phyloP scores from a whole-genome alignment of 1,140 invertebrate genomes.

The Rhagoletis pomonella region DNA sequence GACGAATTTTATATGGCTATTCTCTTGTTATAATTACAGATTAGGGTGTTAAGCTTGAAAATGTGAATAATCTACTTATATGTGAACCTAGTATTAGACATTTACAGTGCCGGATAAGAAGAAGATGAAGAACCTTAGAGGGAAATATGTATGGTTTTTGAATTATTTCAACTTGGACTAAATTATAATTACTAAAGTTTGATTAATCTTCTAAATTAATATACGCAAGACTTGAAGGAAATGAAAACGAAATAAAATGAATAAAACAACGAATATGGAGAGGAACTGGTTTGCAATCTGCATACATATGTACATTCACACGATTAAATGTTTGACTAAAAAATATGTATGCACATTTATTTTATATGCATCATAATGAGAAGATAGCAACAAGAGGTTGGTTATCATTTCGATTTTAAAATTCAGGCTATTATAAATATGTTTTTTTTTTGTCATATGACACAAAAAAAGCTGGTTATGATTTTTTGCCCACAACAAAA shows the following conservation, averaged over 20 bases:
- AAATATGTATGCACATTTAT: background rate
- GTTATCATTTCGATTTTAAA: background rate
- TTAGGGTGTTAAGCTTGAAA: too few relatives aligned
- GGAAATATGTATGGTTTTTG: too few relatives aligned
- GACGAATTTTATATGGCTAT: too few relatives aligned
- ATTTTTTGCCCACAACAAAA: background rate
- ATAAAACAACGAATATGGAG: background rate
- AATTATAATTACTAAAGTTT: too few relatives aligned
- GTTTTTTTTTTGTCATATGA: background rate
- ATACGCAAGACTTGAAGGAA: background rate
- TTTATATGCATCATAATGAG: background rate
- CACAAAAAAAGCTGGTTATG: background rate
- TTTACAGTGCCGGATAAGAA: too few relatives aligned
- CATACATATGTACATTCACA: background rate
- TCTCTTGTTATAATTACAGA: too few relatives aligned
- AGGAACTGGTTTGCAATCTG: constrained; percentile 6
- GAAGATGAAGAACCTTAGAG: too few relatives aligned
- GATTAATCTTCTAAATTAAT: too few relatives aligned
- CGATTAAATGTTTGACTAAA: background rate
- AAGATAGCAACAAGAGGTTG: background rate
- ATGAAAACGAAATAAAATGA: constrained; percentile 16
- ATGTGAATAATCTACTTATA: too few relatives aligned
- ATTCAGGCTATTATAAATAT: background rate
- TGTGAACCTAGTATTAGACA: too few relatives aligned
- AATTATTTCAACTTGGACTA: too few relatives aligned